Evolutionary conservation across 64 coral and sea anemone genomes (phyloP).

Genomic region (Porites lutea): DNA sequence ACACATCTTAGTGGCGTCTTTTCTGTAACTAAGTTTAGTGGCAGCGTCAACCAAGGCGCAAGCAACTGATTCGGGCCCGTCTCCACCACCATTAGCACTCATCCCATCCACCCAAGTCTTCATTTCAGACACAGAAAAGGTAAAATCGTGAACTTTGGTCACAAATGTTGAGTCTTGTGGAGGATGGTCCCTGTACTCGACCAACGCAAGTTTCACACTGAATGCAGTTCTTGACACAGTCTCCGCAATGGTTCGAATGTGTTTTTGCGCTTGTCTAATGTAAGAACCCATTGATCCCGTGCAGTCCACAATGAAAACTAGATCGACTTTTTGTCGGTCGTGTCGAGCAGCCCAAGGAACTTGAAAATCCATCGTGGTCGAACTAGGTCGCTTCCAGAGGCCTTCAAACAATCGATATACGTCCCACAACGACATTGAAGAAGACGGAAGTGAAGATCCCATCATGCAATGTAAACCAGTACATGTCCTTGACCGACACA

Average conservation of each 20-base stretch:
- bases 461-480: too few species aligned
- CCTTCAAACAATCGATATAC: too few species aligned
- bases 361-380: not conserved
- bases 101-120: slow-evolving; percentile 90
- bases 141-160: slow-evolving; percentile 80
- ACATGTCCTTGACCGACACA: too few species aligned
- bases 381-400: not conserved
- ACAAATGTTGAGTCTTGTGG: slow-evolving; percentile 78
- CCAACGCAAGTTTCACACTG: slow-evolving; percentile 77
- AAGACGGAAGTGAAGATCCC: not conserved
- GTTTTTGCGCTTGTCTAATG: slow-evolving; percentile 87
- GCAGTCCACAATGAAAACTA: slow-evolving; percentile 93
- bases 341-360: slow-evolving; percentile 81
- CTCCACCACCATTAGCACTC: slow-evolving; percentile 82
- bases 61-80: slow-evolving; percentile 85
- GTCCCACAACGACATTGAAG: too few species aligned
- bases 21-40: slow-evolving; percentile 64
- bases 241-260: slow-evolving; percentile 83
- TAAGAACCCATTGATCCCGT: slow-evolving; percentile 95
- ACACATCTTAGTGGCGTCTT: slow-evolving; percentile 85
- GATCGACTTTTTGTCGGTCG: slow-evolving; percentile 86
- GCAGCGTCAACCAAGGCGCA: slow-evolving; percentile 67
- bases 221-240: slow-evolving; percentile 85
- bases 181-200: slow-evolving; percentile 95
- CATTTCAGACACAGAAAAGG: slow-evolving; percentile 72